These are phyloP conservation scores for Gobiocypris rarus DNA, from an alignment of 2,113 vertebrate genomes.

Conservation along the genomic window DNA sequence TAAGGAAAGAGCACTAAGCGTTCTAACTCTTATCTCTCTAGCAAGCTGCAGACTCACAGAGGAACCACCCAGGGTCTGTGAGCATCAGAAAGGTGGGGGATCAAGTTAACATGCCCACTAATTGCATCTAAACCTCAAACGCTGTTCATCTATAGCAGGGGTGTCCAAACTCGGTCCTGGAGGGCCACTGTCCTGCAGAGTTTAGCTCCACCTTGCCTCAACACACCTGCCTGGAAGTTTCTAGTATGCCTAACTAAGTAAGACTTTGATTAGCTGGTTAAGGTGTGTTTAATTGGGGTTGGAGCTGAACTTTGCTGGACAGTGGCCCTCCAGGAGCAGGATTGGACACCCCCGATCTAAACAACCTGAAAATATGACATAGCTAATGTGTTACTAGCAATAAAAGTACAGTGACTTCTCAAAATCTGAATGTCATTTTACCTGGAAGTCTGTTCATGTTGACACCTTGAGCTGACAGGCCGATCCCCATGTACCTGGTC, in stretches of 20 bases:
- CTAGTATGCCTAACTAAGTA: too few species aligned
- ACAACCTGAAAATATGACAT: conserved; percentile 11
- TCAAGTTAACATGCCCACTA: conserved; percentile 39
- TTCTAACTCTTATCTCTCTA: conserved; percentile 57
- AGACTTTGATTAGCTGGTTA: too few species aligned
- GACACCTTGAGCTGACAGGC: conserved; percentile 97
- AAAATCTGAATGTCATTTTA: conserved; percentile 67
- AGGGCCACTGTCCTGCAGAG: too few species aligned
- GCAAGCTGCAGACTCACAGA: conserved; percentile 27
- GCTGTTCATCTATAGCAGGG: background rate
- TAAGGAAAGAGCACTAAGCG: background rate
- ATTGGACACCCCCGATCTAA: background rate
- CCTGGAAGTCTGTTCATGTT: conserved; percentile 99
- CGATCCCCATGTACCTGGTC: conserved; percentile 98
- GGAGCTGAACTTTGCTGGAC: too few species aligned
- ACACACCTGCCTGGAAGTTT: too few species aligned
- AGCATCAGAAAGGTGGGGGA: conserved; percentile 28
- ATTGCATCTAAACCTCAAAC: conserved; percentile 35
- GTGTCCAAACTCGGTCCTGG: too few species aligned
- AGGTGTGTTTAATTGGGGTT: too few species aligned
- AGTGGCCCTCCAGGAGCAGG: too few species aligned
- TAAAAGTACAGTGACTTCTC: background rate
- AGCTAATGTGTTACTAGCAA: conserved; percentile 1
- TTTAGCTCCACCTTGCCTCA: too few species aligned
- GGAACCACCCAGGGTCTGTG: conserved; percentile 45